Evolutionary conservation across 2,797 vertebrate genomes (phyloP), one percentile per base, ranked within the genome.

Genomic region (Xiphorhynchus erythropygius): DNA sequence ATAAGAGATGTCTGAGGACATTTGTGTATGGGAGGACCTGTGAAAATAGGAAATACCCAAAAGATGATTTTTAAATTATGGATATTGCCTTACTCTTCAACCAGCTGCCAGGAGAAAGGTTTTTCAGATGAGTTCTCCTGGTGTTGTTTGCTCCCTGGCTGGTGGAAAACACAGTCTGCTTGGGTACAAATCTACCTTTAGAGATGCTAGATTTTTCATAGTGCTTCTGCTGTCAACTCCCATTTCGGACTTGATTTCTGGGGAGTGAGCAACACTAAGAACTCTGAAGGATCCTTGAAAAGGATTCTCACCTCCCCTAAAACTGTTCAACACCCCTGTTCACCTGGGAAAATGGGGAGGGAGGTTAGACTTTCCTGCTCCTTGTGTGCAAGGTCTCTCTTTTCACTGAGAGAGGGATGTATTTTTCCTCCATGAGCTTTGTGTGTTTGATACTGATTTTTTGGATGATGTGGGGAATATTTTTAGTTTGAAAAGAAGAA

Each of bases 401-500:
- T 65, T 87, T 71, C 62, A 17, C 62, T 3, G 7, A 50, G 32
- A 62, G 15, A 15, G 10, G 46, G 14, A 28, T 60, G 6, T 23
- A 5, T 57, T 83, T 88, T 90, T 81, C 70, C 57, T 56, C 47
- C 47, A 22, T 6, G 2, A 93, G 50, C n/a, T 82, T 53, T 52
- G 42, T 32, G 30, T 41, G 28, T 37, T 84, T 82, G 59, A 76
- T 55, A 35, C 30, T 30, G 33, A 8, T 8, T 42, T 89, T 90
- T 82, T 89, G 24, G 74, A 44, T 90, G 63, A 69, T 82, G 42
- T n/a, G 24, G 47, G 24, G 59, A 82, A 47, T 92, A 84, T 89
- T 94, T 95, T 94, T 84, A 92, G 50, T 68, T 64, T 78, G 46
- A 90, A 78, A 92, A 96, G 49, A 80, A 85, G 35, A 3, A 49